Base-by-base conservation (phyloP, 2,797 vertebrate genomes). In the Sarcophilus harrisii region DNA sequence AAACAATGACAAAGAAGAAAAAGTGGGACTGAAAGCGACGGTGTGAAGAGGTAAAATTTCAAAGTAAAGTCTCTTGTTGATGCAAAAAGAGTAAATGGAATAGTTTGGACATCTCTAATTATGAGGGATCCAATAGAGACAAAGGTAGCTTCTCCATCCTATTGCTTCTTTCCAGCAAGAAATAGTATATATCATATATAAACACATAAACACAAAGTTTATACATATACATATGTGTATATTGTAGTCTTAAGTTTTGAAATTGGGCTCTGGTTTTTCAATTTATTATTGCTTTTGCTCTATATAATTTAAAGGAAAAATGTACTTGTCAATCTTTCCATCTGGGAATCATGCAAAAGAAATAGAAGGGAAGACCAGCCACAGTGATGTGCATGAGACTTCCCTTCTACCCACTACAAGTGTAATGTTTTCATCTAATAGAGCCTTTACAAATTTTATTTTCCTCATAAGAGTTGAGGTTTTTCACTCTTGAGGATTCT, bases 251-350 rank as follows among this genome's bases (percentile, higher is more conserved):
- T 90, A 57, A 38, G 66, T 92, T 3, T 66, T 90, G n/a, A 38
- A 95, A 92, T 14, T 54, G 62, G 87, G 57, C 8, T 57, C 32
- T 38, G 59, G 38, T 58, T 93, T 55, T 90, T 62, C 28, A 28
- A 91, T 49, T 91, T 38, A 30, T 10, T 58, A 89, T 62, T 73
- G 62, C 57, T 81, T 97, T 95, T 89, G 45, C 57, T 95, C 92
- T 89, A 94, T 92, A 55, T 94, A 94, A 96, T 90, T 94, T 95
- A 96, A 96, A 54, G 91, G 91, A 66, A 29, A 92, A 59, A 55
- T 38, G 81, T 91, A 94, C 73, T 66, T 91, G 59, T 95, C 87
- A 90, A 52, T 66, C 96, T 97, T 96, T 96, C 96, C 95, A 95
- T 90, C 92, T 91, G 95, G 62, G 58, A 95, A 95, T 95, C 55